Base-by-base conservation (phyloP, 2,797 vertebrate species). In the Chelmon rostratus region DNA sequence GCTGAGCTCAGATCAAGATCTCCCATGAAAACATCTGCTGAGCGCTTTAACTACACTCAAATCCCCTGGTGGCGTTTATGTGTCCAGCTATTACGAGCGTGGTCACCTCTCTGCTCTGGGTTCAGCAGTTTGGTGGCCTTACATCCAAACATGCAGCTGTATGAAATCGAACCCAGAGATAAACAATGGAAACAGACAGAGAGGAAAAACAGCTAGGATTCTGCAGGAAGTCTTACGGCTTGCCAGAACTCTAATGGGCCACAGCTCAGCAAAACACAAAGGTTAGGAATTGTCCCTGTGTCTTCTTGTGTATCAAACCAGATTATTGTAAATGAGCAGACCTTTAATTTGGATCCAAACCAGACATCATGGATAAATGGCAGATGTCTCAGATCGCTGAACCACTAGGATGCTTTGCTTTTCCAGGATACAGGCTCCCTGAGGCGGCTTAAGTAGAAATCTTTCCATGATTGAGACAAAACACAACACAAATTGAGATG, bases 101-200 rank as follows among this genome's bases (percentile, higher is more conserved):
- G 67, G 79, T 54, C 79, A 44, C 47, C 46, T 61, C 8, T 64
- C 58, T 33, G 44, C 49, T 40, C 35, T 0, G 16, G 75, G 62
- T 57, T 86, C 59, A 76, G 15, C 59, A 38, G 38, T 68, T 71
- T 72, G 49, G 11, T 82, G 31, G 25, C 76, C 54, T 66, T 42
- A 63, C 74, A 73, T 79, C 57, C 42, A 75, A 79, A 65, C 58
- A 78, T 61, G 66, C 76, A 83, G 81, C 77, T 83, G 73, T 16
- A 44, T 31, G 8, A 83, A 73, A 79, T 74, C 38, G 86, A 77
- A 78, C 28, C 15, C 31, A 61, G 9, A 84, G 33, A 82, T 84
- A 88, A 90, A 83, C 68, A 81, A 62, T 71, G 68, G 74, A 84
- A 83, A 88, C 25, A 82, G 42, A 78, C 18, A 23, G 31, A 38